These are phyloP conservation scores for Omphaloscelis lunosa DNA, from an alignment of 2,888 invertebrate genomes.

Conservation along the genomic window DNA sequence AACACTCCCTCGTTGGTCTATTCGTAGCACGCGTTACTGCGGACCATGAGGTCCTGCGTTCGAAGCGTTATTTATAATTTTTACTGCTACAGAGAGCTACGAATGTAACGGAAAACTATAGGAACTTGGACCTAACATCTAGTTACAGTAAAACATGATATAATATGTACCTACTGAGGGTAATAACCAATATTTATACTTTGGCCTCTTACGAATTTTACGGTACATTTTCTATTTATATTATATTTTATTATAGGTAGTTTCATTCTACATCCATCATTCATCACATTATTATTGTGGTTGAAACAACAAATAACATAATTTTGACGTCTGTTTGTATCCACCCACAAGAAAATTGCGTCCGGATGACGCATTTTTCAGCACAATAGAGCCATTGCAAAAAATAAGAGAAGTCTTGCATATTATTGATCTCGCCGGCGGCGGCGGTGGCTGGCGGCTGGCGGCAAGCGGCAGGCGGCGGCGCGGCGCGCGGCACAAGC, in stretches of 20 bases:
- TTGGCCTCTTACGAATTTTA: not conserved
- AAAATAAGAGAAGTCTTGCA: constrained; percentile 65
- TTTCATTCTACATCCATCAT: not conserved
- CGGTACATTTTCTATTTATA: not conserved
- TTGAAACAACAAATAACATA: constrained; percentile 10
- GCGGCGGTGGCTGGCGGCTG: constrained; percentile 50
- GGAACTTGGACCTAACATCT: too few species aligned
- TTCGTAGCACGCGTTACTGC: not conserved
- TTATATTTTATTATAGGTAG: not conserved
- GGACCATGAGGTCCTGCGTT: not conserved
- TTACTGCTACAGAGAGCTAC: not conserved
- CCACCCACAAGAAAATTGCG: constrained; percentile 14
- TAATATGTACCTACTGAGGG: not conserved
- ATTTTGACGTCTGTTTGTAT: not conserved
- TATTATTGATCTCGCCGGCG: constrained; percentile 65
- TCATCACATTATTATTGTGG: not conserved
- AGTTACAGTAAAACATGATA: not conserved
- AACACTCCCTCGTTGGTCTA: not conserved
- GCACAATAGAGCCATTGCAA: constrained; percentile 41
- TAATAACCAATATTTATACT: not conserved
- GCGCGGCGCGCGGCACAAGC: constrained; percentile 66
- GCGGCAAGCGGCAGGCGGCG: constrained; percentile 53
- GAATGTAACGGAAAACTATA: not conserved
- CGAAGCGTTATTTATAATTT: not conserved
- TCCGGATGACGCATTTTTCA: constrained; percentile 17